These are phyloP conservation scores for Hiodon tergisus DNA, from an alignment of 2,113 vertebrate species.

Conservation along the genomic window DNA sequence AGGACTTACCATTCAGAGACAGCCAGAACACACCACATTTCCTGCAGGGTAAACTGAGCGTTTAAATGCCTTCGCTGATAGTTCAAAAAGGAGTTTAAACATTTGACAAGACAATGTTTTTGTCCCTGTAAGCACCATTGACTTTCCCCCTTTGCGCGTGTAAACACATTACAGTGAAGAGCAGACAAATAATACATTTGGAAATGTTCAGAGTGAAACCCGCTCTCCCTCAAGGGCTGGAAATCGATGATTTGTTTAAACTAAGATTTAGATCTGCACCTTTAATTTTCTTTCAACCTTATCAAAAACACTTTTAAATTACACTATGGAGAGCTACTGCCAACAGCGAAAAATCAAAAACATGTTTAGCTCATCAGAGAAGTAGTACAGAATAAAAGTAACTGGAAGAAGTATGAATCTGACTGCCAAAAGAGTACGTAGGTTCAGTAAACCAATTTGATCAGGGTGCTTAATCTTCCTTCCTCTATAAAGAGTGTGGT, in stretches of 20 bases:
- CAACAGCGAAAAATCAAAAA: not conserved
- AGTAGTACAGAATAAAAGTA: not conserved
- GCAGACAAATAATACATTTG: conserved; percentile 9
- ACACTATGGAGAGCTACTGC: not conserved
- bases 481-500: not conserved
- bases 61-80: not conserved
- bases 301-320: not conserved
- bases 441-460: not conserved
- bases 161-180: conserved; percentile 2
- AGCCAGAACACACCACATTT: not conserved
- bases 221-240: not conserved
- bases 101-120: not conserved
- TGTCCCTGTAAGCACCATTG: not conserved
- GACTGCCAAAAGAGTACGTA: not conserved
- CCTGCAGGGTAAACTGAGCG: not conserved
- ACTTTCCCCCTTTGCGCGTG: not conserved
- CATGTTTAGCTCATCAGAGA: not conserved
- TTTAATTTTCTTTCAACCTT: conserved; percentile 5
- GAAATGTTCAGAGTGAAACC: not conserved
- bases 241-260: conserved; percentile 6
- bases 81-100: not conserved
- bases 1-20: not conserved
- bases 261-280: not conserved
- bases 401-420: conserved; percentile 11
- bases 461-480: not conserved